phyloP scores from a whole-genome alignment of 2,888 invertebrate species.

The Calameuta filiformis region DNA sequence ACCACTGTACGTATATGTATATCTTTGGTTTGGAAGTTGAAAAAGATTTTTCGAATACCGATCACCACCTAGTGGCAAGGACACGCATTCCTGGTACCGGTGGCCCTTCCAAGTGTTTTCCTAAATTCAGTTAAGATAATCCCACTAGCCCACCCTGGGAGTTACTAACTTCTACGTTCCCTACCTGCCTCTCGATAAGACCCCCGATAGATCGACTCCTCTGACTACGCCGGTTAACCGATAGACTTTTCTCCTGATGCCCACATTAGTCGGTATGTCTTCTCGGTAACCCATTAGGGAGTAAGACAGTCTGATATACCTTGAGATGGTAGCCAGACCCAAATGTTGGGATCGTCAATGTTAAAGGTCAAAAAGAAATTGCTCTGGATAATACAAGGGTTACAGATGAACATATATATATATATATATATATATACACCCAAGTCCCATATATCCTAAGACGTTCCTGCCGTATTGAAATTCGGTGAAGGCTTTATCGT shows the following conservation, averaged over 20 bases:
- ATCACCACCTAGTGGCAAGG: slow-evolving; percentile 47
- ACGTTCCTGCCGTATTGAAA: neutral
- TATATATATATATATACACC: too few species aligned
- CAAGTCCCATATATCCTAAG: neutral
- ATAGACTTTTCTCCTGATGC: neutral
- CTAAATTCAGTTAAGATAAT: slow-evolving; percentile 57
- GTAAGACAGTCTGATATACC: neutral
- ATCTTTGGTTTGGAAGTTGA: neutral
- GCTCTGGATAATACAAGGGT: neutral
- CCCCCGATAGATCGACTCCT: neutral
- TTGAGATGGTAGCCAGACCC: neutral
- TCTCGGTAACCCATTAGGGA: neutral
- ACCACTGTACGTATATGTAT: too few species aligned
- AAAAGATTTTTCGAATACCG: slow-evolving; percentile 43
- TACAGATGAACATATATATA: too few species aligned
- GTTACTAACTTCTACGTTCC: neutral
- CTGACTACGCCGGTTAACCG: neutral
- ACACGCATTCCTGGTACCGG: slow-evolving; percentile 50
- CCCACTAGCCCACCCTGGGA: slow-evolving; percentile 1
- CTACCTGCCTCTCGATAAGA: neutral
- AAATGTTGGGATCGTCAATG: neutral
- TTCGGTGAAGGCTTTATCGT: neutral
- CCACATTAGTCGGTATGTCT: neutral
- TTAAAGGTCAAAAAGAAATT: neutral
- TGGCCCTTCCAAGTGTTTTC: slow-evolving; percentile 48